These are phyloP conservation scores for Engystomops pustulosus DNA, from an alignment of 2,113 vertebrate genomes.

Conservation along the genomic window DNA sequence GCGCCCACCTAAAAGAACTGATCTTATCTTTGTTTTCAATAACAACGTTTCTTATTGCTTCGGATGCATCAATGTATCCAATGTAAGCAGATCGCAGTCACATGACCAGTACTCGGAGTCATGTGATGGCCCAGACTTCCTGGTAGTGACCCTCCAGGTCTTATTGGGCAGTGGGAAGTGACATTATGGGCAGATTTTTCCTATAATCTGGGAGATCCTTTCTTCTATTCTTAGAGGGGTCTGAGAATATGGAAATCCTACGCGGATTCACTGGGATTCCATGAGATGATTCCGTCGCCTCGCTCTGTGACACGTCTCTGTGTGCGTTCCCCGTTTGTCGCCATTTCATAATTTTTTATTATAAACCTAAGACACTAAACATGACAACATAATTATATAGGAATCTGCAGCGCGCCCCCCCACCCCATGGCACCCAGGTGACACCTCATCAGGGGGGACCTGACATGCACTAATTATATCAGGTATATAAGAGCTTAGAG, in stretches of 20 bases:
- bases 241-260: neutral
- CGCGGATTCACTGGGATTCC: neutral
- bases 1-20: too few relatives aligned
- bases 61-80: too few relatives aligned
- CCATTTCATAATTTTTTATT: constrained; percentile 37
- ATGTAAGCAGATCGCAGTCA: too few relatives aligned
- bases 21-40: too few relatives aligned
- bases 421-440: neutral
- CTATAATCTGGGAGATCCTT: neutral
- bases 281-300: neutral
- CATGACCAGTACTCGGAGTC: too few relatives aligned
- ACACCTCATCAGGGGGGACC: neutral
- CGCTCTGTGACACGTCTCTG: constrained; percentile 10
- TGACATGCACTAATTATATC: neutral
- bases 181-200: too few relatives aligned
- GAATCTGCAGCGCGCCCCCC: constrained; percentile 1
- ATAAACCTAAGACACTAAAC: constrained; percentile 17
- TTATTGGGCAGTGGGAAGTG: too few relatives aligned
- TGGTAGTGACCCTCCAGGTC: too few relatives aligned
- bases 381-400: constrained; percentile 52
- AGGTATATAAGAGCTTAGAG: too few relatives aligned
- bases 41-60: too few relatives aligned
- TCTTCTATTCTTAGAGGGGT: neutral
- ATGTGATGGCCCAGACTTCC: too few relatives aligned
- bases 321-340: neutral